Evolutionary conservation across 2,888 invertebrate genomes (phyloP).

Genomic region (Heliconius charithonia): DNA sequence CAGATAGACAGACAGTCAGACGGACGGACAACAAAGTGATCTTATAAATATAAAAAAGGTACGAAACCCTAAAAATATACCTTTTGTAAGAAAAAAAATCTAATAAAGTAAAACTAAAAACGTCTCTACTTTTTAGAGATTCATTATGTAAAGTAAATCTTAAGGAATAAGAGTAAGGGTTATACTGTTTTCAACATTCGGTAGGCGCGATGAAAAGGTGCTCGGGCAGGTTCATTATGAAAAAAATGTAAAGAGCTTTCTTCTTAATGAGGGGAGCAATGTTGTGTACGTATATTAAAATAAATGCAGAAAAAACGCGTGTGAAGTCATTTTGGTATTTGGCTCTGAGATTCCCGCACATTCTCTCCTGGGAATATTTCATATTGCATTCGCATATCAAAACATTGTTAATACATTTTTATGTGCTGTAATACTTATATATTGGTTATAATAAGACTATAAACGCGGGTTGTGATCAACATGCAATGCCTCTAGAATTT

Average conservation of each 20-base stretch:
- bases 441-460: neutral
- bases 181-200: constrained; percentile 21
- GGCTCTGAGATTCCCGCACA: neutral
- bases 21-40: no score
- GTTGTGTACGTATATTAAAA: constrained; percentile 22
- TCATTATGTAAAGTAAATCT: constrained; percentile 14
- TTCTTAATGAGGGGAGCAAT: constrained; percentile 25
- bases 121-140: neutral
- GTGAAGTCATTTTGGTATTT: constrained; percentile 17
- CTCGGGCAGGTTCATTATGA: constrained; percentile 25
- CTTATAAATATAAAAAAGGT: no score
- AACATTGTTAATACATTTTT: neutral
- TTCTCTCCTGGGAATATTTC: constrained; percentile 5
- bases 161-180: constrained; percentile 24
- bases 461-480: no score
- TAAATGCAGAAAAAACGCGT: constrained; percentile 17
- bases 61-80: neutral
- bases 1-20: no score
- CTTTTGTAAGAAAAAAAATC: neutral
- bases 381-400: constrained; percentile 1
- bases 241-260: constrained; percentile 27
- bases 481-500: no score
- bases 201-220: constrained; percentile 25
- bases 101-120: neutral
- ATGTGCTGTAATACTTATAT: neutral